Percentiles rank a stretch among this genome's conserved stretches.
phyloP scores from a whole-genome alignment of 2,113 vertebrate genomes.

The Microcebus jonahi region DNA sequence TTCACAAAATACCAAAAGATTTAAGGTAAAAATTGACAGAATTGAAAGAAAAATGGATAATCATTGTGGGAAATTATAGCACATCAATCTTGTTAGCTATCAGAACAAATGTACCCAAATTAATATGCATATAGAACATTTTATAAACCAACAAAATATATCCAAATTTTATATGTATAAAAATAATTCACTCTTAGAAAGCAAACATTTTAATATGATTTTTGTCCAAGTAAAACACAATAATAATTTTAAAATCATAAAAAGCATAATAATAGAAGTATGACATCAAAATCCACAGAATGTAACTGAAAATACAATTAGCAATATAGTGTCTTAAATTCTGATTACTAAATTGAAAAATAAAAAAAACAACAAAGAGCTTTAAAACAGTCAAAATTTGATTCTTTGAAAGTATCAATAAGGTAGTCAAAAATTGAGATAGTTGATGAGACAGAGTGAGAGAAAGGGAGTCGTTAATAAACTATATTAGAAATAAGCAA shows the following conservation, averaged over 20 bases:
- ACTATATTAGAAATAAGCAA: neutral
- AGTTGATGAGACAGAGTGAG: neutral
- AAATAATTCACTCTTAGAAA: neutral
- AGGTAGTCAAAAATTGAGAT: neutral
- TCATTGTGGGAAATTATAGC: neutral
- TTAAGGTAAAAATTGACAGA: neutral
- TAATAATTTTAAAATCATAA: neutral
- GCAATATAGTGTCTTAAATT: neutral
- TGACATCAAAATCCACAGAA: neutral
- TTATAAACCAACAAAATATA: neutral
- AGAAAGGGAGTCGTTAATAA: neutral
- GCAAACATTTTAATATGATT: neutral
- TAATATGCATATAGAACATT: neutral
- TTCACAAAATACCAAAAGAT: neutral
- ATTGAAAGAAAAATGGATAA: neutral
- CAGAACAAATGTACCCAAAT: neutral
- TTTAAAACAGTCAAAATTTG: neutral
- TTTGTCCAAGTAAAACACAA: neutral
- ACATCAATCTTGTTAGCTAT: neutral
- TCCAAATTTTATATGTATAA: neutral
- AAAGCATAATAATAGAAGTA: neutral
- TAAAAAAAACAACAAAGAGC: neutral
- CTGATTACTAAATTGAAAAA: neutral
- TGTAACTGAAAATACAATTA: neutral
- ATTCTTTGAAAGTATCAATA: neutral